Base-by-base conservation (phyloP, 2,888 invertebrate species). In the Cataglyphis altisquamis region DNA sequence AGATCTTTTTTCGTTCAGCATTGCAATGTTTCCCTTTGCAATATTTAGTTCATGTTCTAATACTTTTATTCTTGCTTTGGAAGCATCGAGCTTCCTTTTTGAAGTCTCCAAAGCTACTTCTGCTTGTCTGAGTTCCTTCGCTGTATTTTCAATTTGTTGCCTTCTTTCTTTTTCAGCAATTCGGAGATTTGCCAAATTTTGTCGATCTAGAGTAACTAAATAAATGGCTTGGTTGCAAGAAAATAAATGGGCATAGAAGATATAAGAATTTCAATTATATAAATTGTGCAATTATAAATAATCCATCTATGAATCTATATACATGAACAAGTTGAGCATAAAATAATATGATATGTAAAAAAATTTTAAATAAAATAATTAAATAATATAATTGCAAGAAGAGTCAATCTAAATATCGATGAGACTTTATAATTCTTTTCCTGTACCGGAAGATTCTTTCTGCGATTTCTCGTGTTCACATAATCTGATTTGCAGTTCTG, bases 11-110 rank as follows among this genome's bases (percentile, higher is more conserved):
- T 97, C 96, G 39, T 96, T 95, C 84, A 97, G 94, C 0, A 96
- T 96, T 57, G 95, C 95, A 85, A 96, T 95, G 89, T 96, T 97
- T 52, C 96, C 95, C 91, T 96, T 96, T 45, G 96, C 94, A 0
- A 95, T 95, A 0, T 95, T 95, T 18, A 96, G 93, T 85, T 98
- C 97, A 82, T 96, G 96, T 90, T 97, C 97, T 32, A 98, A 94
- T 73, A 96, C 97, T 91, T 96, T 96, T 83, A 96, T 96, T 89
- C 98, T 96, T 45, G 97, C 97, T 92, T 96, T 97, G 0, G 96
- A 95, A 0, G 96, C 97, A n/a, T 97, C 96, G 1, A 96, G 92
- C 92, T 97, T 97, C 84, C 95, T 96, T 88, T 96, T 97, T 8
- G 96, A 93, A 0, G 96, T 96, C 36, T 96, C 96, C 84, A 96